These are phyloP conservation scores for Dermolepida albohirtum DNA, from an alignment of 2,888 invertebrate species.

Conservation along the genomic window DNA sequence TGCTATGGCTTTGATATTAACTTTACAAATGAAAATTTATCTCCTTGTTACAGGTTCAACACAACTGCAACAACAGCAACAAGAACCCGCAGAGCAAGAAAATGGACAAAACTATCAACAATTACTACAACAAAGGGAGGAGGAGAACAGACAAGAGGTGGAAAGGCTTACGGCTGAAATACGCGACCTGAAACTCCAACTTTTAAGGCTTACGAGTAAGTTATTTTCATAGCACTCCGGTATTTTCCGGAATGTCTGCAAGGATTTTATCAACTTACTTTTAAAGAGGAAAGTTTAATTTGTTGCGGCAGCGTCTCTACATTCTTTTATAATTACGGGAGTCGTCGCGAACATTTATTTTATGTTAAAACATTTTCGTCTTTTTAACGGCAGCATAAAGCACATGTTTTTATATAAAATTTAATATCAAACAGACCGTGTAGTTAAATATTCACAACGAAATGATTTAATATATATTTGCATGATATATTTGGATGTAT, in stretches of 20 bases:
- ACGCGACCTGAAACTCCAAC: constrained; percentile 70
- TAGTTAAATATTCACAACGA: too few species aligned
- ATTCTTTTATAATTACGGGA: not conserved
- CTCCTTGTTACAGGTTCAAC: constrained; percentile 56
- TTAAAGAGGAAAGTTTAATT: not conserved
- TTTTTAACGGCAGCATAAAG: too few species aligned
- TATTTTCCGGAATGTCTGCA: constrained; percentile 8
- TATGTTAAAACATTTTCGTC: too few species aligned
- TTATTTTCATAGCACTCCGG: constrained; percentile 31
- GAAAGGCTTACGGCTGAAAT: constrained; percentile 74
- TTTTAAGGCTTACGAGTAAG: constrained; percentile 70
- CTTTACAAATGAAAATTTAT: too few species aligned
- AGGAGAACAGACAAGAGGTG: constrained; percentile 72
- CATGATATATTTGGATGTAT: too few species aligned
- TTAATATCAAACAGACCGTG: not conserved
- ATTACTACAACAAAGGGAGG: constrained; percentile 71
- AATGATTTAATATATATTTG: too few species aligned
- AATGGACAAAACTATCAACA: constrained; percentile 65
- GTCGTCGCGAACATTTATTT: not conserved
- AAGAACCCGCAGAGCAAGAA: constrained; percentile 54
- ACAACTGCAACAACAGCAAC: constrained; percentile 51
- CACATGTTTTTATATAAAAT: not conserved
- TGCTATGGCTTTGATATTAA: too few species aligned
- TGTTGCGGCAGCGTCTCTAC: too few species aligned
- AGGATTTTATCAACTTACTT: constrained; percentile 11